These are phyloP conservation scores for Syritta pipiens DNA, from an alignment of 2,888 invertebrate species.

Conservation along the genomic window DNA sequence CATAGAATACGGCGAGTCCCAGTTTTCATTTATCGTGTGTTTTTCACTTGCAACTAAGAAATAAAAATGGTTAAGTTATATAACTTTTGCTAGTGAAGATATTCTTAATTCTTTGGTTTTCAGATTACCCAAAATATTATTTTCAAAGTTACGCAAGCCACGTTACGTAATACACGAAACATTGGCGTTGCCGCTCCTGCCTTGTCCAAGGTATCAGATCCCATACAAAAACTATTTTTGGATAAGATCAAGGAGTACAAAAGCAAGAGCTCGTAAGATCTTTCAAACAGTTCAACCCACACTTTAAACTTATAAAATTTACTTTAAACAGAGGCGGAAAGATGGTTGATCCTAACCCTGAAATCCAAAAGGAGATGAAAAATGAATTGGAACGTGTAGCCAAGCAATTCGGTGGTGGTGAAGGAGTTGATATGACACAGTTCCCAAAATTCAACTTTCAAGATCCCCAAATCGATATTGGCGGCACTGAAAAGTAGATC, in stretches of 20 bases:
- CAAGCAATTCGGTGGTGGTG: constrained; percentile 87
- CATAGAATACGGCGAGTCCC: too few species aligned
- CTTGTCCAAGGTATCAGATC: constrained; percentile 88
- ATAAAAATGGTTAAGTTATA: too few species aligned
- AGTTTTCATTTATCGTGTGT: too few species aligned
- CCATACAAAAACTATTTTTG: constrained; percentile 95
- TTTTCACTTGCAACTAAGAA: too few species aligned
- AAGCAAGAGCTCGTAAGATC: constrained; percentile 88
- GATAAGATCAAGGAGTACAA: constrained; percentile 95
- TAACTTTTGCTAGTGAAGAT: too few species aligned
- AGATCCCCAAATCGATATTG: constrained; percentile 86
- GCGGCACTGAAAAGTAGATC: too few species aligned
- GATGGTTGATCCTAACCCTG: constrained; percentile 89
- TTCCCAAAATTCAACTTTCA: constrained; percentile 93
- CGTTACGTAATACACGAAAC: too few species aligned
- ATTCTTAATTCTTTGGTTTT: too few species aligned
- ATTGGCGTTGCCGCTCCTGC: constrained; percentile 86
- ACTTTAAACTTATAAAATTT: neutral
- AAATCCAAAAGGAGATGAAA: constrained; percentile 86
- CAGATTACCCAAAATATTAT: too few species aligned
- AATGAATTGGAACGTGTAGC: constrained; percentile 90
- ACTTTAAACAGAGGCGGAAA: constrained; percentile 85
- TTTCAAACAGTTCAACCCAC: too few species aligned
- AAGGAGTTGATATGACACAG: constrained; percentile 91
- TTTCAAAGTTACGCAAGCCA: too few species aligned